These are phyloP conservation scores for Brachypodius melanocephalos DNA, from an alignment of 2,113 vertebrate genomes.

Conservation along the genomic window DNA sequence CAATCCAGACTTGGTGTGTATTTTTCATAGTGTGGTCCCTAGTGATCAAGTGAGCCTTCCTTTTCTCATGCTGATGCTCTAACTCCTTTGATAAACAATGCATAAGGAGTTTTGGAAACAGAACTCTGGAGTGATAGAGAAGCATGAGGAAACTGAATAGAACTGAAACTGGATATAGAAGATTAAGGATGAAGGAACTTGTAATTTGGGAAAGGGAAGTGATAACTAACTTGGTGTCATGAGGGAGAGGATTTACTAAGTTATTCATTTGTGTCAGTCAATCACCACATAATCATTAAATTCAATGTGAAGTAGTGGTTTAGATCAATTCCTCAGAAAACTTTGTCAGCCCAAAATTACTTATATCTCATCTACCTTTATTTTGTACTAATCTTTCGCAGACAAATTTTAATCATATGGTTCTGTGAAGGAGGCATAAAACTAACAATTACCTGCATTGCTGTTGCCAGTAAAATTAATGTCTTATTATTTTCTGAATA, in stretches of 20 bases:
- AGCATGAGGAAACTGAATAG: background rate
- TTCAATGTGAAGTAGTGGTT: background rate
- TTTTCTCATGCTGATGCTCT: background rate
- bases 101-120: background rate
- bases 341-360: background rate
- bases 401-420: conserved; percentile 12
- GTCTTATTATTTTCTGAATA: background rate
- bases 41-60: background rate
- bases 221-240: background rate
- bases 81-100: background rate
- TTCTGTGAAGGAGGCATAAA: background rate
- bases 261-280: background rate
- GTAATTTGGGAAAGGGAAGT: background rate
- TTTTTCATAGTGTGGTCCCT: background rate
- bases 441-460: conserved; percentile 16
- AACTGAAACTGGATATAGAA: background rate
- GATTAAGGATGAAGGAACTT: background rate
- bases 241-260: background rate
- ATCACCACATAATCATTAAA: background rate
- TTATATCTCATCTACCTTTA: background rate
- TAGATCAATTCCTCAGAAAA: background rate
- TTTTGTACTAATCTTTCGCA: background rate
- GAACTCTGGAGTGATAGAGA: background rate
- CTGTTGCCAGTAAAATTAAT: conserved; percentile 25
- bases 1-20: background rate